Percentiles rank a stretch among this genome's conserved stretches.
Evolutionary conservation across 2,888 invertebrate genomes (phyloP).

Genomic region (Minunthozetes semirufus): DNA sequence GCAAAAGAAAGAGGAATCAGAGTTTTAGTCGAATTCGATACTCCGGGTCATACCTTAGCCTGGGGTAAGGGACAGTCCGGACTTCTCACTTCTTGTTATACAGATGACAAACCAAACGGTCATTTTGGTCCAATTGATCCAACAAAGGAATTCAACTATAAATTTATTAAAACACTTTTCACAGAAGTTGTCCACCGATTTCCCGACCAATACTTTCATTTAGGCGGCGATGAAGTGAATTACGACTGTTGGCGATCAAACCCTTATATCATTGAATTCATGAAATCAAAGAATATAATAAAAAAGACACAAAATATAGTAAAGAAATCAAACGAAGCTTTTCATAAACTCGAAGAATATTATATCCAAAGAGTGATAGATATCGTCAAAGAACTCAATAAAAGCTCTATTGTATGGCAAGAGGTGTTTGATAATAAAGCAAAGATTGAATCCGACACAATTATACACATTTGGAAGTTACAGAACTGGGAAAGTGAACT

Average conservation of each 20-base stretch:
- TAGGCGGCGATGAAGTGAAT: constrained; percentile 87
- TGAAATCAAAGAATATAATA: constrained; percentile 48
- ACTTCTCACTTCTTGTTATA: constrained; percentile 67
- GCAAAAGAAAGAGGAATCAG: constrained; percentile 74
- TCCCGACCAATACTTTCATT: constrained; percentile 73
- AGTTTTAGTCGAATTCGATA: constrained; percentile 83
- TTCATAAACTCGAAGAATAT: constrained; percentile 58
- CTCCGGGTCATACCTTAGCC: constrained; percentile 81
- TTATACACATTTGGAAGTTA: constrained; percentile 80
- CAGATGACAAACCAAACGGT: constrained; percentile 52
- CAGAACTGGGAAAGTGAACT: constrained; percentile 45
- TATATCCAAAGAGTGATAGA: constrained; percentile 59
- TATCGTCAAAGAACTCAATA: constrained; percentile 49
- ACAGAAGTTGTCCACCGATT: constrained; percentile 57
- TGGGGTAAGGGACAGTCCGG: constrained; percentile 72
- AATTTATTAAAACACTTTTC: constrained; percentile 49
- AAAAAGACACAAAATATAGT: constrained; percentile 52
- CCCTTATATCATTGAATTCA: constrained; percentile 58
- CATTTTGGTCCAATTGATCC: constrained; percentile 61
- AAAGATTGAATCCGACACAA: constrained; percentile 53
- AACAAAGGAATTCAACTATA: constrained; percentile 48
- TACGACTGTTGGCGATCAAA: constrained; percentile 74
- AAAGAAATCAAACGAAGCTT: constrained; percentile 47
- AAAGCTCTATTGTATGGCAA: constrained; percentile 61
- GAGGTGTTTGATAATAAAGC: constrained; percentile 74